A percentile compares a stretch with the other conserved stretches of the same genome.
Conservation (phyloP, 2,888 invertebrate species). For the Exocentrus adspersus region DNA sequence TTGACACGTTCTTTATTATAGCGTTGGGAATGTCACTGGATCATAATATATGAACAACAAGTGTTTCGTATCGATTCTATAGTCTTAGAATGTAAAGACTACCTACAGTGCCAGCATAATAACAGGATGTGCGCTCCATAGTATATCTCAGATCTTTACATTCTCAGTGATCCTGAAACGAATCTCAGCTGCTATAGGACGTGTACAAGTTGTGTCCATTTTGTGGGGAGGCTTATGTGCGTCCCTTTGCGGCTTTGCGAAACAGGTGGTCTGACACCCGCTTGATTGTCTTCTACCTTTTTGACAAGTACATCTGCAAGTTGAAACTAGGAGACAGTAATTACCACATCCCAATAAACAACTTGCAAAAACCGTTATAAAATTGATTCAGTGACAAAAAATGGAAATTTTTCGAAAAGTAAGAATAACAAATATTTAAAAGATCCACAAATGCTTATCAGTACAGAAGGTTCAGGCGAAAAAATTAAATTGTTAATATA, state of each 20-base stretch:
- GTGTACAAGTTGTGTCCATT: slow-evolving; percentile 9
- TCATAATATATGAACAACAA: slow-evolving; percentile 42
- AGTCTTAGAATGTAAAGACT: neutral
- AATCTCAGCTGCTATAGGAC: slow-evolving; percentile 16
- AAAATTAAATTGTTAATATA: too few relatives aligned
- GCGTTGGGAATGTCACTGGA: slow-evolving; percentile 38
- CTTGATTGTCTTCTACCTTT: neutral
- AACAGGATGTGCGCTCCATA: slow-evolving; percentile 19
- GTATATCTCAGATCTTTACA: slow-evolving; percentile 7
- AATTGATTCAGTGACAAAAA: too few relatives aligned
- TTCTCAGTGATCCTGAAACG: neutral
- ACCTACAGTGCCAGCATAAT: slow-evolving; percentile 6
- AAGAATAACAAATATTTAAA: too few relatives aligned
- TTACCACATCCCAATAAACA: too few relatives aligned
- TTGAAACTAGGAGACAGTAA: too few relatives aligned
- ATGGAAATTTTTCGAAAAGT: too few relatives aligned
- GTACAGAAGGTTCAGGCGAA: too few relatives aligned
- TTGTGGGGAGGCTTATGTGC: neutral
- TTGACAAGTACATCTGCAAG: too few relatives aligned
- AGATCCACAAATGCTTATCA: too few relatives aligned
- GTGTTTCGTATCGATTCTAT: slow-evolving; percentile 36
- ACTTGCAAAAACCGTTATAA: too few relatives aligned
- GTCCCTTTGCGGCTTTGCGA: slow-evolving; percentile 12
- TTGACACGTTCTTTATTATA: slow-evolving; percentile 34
- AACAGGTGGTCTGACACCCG: slow-evolving; percentile 6